phyloP scores from a whole-genome alignment of 2,113 vertebrate genomes.

The Calypte anna region DNA sequence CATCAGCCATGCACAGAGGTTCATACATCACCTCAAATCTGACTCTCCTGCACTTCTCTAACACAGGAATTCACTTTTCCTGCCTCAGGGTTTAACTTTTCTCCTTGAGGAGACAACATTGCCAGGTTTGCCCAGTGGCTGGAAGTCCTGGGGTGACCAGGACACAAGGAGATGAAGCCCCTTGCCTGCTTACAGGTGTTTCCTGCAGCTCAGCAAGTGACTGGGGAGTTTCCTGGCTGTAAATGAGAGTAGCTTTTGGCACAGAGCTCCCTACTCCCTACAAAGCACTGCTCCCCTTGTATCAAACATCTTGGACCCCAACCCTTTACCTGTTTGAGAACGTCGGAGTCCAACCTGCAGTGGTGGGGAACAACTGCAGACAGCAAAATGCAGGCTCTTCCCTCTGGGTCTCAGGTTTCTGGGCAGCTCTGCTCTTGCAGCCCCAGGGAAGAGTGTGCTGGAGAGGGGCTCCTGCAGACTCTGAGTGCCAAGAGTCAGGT shows the following conservation, averaged over 20 bases:
- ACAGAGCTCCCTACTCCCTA: slow-evolving; percentile 1
- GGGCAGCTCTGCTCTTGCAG: background rate
- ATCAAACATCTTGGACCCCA: background rate
- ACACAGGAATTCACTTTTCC: background rate
- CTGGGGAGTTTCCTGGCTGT: slow-evolving; percentile 37
- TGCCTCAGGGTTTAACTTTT: background rate
- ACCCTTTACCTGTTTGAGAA: background rate
- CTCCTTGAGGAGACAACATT: background rate
- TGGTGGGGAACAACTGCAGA: background rate
- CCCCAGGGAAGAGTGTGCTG: background rate
- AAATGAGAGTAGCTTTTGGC: slow-evolving; percentile 49
- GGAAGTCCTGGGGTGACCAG: background rate
- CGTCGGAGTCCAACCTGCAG: background rate
- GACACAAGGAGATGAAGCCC: background rate
- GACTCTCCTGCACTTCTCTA: too few relatives aligned
- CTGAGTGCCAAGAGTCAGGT: background rate
- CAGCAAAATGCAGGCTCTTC: background rate
- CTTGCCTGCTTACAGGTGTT: background rate
- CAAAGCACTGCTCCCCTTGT: background rate
- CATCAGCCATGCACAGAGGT: background rate
- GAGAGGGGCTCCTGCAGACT: background rate
- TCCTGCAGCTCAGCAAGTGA: background rate
- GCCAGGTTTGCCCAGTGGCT: background rate
- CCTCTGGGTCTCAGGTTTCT: background rate
- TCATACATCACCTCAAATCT: background rate